phyloP scores from a whole-genome alignment of 2,888 invertebrate genomes.

The Melanostoma scalare region DNA sequence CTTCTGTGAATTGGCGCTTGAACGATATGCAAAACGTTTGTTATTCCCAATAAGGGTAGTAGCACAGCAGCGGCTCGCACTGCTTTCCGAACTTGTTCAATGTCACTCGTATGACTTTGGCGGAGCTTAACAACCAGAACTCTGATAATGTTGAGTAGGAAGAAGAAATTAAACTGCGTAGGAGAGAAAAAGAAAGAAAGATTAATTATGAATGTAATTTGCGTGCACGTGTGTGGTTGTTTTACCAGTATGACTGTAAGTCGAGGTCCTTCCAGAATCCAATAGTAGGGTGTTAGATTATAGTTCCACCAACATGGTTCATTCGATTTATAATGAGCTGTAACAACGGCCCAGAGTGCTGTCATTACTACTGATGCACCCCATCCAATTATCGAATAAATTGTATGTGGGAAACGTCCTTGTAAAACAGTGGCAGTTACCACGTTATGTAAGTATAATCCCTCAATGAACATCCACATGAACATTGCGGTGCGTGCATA shows the following conservation, averaged over 20 bases:
- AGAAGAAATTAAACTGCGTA: slow-evolving; percentile 89
- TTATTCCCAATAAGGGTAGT: slow-evolving; percentile 90
- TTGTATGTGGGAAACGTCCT: slow-evolving; percentile 83
- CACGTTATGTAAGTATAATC: slow-evolving; percentile 92
- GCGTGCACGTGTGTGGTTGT: neutral
- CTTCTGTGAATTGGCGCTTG: slow-evolving; percentile 87
- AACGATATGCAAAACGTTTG: slow-evolving; percentile 89
- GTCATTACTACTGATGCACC: slow-evolving; percentile 88
- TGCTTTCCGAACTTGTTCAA: slow-evolving; percentile 90
- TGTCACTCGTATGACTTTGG: slow-evolving; percentile 88
- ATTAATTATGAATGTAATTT: neutral
- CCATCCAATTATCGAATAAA: slow-evolving; percentile 89
- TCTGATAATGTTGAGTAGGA: slow-evolving; percentile 90
- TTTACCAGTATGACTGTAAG: slow-evolving; percentile 89
- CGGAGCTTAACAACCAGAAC: slow-evolving; percentile 90
- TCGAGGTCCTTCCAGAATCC: slow-evolving; percentile 95
- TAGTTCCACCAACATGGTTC: slow-evolving; percentile 91
- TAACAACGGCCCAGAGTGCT: slow-evolving; percentile 86
- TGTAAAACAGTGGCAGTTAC: slow-evolving; percentile 90
- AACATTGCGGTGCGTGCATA: slow-evolving; percentile 95
- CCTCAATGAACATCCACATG: slow-evolving; percentile 99
- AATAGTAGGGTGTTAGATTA: slow-evolving; percentile 90
- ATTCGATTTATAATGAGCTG: slow-evolving; percentile 82
- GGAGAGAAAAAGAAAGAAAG: neutral
- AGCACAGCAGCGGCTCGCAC: slow-evolving; percentile 90